Evolutionary conservation across 2,797 vertebrate genomes (phyloP), one percentile per base, ranked within the genome.

Genomic region (Sebastes iracundus): DNA sequence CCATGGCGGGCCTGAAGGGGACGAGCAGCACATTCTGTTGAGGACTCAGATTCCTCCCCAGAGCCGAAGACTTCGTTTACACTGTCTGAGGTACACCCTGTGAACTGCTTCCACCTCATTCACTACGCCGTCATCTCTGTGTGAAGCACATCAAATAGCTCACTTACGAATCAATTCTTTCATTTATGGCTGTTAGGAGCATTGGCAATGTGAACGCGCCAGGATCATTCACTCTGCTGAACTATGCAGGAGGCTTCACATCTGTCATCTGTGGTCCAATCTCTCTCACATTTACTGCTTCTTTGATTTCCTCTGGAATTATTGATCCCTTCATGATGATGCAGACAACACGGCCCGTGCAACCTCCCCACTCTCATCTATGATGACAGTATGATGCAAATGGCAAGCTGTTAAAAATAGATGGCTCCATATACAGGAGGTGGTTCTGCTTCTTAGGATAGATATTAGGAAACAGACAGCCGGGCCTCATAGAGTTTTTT

Each of bases 391-490:
- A 22, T 55, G 70, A 79, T 82, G 62, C 46, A 74, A 79, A 88
- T 73, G 23, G 84, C 58, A 69, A 59, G 53, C 58, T 53, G 64
- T 60, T 83, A 80, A 80, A 88, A 83, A 84, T 80, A 90, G 82
- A 4, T n/a, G 7, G 32, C 63, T 38, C 67, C 42, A 38, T 66
- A 61, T 71, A 25, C 38, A 42, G 38, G 0, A 42, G 62, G 23
- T 62, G 59, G n/a, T 69, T 81, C 49, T 38, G 42, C 63, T 69
- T 83, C 77, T 68, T 20, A 72, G 72, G 72, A 77, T 32, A 64
- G 33, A 46, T 30, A 20, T 72, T 38, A 10, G n/a, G 28, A 75
- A 81, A 77, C 38, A 60, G 18, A 64, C 20, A 28, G 33, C 4
- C 14, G 53, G 30, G 8, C 18, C 16, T 5, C 18, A 55, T 3